Evolutionary conservation across 1,140 invertebrate genomes (phyloP).

Genomic region (Drosophila dunni): DNA sequence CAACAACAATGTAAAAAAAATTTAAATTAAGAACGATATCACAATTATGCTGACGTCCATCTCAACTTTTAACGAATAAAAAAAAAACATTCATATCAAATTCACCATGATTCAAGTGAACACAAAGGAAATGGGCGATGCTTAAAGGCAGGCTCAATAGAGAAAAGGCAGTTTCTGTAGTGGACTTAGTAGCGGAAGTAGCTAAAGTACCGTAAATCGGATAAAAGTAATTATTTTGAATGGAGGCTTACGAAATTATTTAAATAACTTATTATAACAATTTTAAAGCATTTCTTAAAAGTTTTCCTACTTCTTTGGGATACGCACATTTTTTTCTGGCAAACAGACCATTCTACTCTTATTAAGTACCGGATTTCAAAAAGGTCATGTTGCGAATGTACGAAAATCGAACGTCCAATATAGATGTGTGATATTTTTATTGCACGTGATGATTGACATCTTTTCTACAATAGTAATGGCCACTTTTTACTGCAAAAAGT

Average conservation of each 20-base stretch:
- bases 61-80: constrained; percentile 15
- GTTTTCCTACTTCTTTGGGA: no score
- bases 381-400: background rate
- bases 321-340: no score
- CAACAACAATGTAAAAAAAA: constrained; percentile 55
- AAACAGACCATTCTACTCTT: background rate
- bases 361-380: no score
- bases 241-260: no score
- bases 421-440: background rate
- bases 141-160: background rate
- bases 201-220: no score
- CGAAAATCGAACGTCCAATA: background rate
- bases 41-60: constrained; percentile 64
- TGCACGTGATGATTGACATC: background rate
- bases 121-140: constrained; percentile 29
- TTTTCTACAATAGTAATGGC: background rate
- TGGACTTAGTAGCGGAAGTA: background rate
- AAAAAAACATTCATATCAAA: constrained; percentile 37
- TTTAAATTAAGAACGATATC: constrained; percentile 74
- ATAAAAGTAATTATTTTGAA: no score
- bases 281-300: no score
- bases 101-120: constrained; percentile 29
- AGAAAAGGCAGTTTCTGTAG: constrained; percentile 16
- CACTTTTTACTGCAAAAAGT: background rate
- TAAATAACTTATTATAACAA: no score